Conservation (phyloP, 2,113 vertebrate genomes). For the Anoura caudifer region DNA sequence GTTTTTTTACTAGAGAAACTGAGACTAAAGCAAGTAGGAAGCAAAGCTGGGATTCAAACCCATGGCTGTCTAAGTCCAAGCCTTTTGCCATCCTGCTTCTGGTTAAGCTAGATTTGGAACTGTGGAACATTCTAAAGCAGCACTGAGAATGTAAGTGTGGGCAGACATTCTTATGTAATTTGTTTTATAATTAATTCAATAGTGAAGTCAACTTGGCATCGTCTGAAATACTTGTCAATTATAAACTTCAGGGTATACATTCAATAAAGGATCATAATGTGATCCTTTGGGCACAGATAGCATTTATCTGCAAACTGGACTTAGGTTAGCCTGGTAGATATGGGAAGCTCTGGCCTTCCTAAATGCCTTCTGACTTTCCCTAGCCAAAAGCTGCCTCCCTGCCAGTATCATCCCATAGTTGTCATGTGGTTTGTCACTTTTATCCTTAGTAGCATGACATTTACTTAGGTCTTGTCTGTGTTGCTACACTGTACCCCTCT, state of each 20-base stretch:
- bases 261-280: not conserved
- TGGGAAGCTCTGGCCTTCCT: not conserved
- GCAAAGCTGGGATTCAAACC: not conserved
- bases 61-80: not conserved
- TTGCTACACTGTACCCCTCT: not conserved
- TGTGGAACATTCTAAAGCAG: not conserved
- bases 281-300: not conserved
- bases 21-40: not conserved
- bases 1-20: not conserved
- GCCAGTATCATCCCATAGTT: not conserved
- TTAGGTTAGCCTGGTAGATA: not conserved
- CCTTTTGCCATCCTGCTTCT: not conserved
- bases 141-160: not conserved
- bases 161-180: not conserved
- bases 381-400: not conserved
- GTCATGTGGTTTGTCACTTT: not conserved
- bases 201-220: not conserved
- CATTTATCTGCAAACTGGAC: not conserved
- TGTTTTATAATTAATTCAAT: slow-evolving; percentile 3
- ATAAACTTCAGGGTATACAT: not conserved
- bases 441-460: not conserved
- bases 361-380: not conserved
- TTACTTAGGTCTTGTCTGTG: not conserved
- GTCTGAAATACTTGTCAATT: not conserved
- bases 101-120: not conserved